Conservation (phyloP, 2,113 vertebrate genomes). For the Ptyas mucosa region DNA sequence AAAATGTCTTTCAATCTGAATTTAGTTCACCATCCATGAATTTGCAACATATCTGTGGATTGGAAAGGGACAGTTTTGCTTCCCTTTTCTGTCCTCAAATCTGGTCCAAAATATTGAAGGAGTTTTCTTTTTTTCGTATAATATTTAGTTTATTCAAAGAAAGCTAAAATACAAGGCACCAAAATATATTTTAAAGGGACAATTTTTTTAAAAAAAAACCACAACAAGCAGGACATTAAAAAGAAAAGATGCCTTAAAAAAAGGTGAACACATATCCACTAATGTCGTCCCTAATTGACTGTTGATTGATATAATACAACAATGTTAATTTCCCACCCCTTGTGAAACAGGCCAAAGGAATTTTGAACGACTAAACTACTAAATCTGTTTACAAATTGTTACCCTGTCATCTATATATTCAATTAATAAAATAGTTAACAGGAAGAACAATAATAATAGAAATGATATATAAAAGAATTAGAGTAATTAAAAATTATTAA, state of each 20-base stretch:
- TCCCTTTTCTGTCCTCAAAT: not conserved
- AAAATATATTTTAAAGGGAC: not conserved
- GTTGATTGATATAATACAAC: not conserved
- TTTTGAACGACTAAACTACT: not conserved
- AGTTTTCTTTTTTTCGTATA: not conserved
- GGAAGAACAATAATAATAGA: not conserved
- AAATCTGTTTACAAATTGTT: not conserved
- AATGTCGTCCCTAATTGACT: not conserved
- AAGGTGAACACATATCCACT: not conserved
- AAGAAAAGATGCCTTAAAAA: not conserved
- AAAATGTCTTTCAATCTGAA: not conserved
- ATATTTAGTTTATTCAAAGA: not conserved
- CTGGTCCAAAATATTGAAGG: not conserved
- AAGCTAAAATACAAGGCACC: not conserved
- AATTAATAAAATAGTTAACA: not conserved
- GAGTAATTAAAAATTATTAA: not conserved
- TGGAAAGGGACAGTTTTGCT: not conserved
- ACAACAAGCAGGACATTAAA: not conserved
- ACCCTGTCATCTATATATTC: not conserved
- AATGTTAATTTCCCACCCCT: not conserved
- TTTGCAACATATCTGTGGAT: not conserved
- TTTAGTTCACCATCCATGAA: not conserved
- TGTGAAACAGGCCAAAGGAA: not conserved
- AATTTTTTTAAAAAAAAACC: not conserved
- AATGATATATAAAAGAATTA: not conserved